phyloP scores from a whole-genome alignment of 1,140 invertebrate species.

The Pomphorhynchus laevis region DNA sequence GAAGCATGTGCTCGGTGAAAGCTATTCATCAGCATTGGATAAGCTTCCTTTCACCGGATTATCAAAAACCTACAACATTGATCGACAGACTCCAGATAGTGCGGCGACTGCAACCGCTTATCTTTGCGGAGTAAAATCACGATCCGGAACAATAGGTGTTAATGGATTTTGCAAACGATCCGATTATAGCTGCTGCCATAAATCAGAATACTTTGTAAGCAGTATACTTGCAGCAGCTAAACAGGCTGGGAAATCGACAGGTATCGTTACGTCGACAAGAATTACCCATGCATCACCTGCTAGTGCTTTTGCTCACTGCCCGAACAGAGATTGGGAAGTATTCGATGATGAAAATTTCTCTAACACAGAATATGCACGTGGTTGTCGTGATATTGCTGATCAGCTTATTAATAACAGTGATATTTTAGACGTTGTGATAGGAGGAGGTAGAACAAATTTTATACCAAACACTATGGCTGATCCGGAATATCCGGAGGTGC shows the following conservation, averaged over 20 bases:
- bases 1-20: no score
- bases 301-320: slow-evolving; percentile 35
- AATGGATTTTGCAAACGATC: slow-evolving; percentile 20
- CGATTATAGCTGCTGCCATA: slow-evolving; percentile 4
- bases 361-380: slow-evolving; percentile 14
- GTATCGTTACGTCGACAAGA: slow-evolving; percentile 48
- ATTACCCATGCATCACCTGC: slow-evolving; percentile 55
- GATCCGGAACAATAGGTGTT: slow-evolving; percentile 37
- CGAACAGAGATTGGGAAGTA: slow-evolving; percentile 16
- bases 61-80: slow-evolving; percentile 47
- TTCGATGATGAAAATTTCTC: slow-evolving; percentile 12
- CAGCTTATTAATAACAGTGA: slow-evolving; percentile 15
- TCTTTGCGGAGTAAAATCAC: slow-evolving; percentile 44
- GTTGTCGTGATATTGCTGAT: slow-evolving; percentile 18
- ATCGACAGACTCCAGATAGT: slow-evolving; percentile 53
- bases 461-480: no score
- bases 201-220: not conserved
- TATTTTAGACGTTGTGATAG: slow-evolving; percentile 7
- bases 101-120: slow-evolving; percentile 50
- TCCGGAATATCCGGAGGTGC: not conserved
- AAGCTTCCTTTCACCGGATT: no score
- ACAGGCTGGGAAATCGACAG: slow-evolving; percentile 27
- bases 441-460: slow-evolving; percentile 7
- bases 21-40: no score
- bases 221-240: slow-evolving; percentile 6